phyloP scores from a whole-genome alignment of 2,888 invertebrate species.

The Melipona bicolor region DNA sequence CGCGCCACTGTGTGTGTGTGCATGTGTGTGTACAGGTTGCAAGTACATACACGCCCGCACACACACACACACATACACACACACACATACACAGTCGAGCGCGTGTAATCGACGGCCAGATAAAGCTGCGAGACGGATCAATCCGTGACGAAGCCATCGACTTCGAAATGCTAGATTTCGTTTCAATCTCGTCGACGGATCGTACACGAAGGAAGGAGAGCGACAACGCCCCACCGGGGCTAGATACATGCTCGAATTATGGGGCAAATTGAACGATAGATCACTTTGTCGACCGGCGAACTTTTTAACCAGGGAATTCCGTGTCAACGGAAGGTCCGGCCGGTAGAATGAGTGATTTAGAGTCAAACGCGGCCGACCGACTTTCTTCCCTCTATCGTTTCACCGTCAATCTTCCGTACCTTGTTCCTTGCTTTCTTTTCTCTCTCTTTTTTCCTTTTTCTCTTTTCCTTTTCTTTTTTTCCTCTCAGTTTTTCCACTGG shows the following conservation, averaged over 20 bases:
- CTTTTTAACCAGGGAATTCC: constrained; percentile 18
- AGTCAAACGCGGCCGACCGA: background rate
- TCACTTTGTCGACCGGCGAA: constrained; percentile 26
- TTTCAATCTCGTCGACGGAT: constrained; percentile 60
- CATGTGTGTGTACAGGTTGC: background rate
- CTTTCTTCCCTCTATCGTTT: background rate
- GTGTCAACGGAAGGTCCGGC: constrained; percentile 11
- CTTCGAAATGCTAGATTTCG: constrained; percentile 64
- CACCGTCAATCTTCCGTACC: background rate
- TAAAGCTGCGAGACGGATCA: constrained; percentile 64
- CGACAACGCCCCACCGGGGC: background rate
- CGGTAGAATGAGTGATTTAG: constrained; percentile 16
- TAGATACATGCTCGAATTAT: constrained; percentile 29
- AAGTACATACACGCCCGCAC: background rate
- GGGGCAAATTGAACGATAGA: constrained; percentile 32
- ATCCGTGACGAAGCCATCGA: constrained; percentile 66
- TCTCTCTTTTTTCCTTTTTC: background rate
- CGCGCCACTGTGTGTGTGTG: no score
- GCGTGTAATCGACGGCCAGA: constrained; percentile 53
- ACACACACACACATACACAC: background rate
- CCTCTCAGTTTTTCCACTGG: background rate
- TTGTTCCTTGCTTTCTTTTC: background rate
- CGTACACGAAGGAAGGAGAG: constrained; percentile 17
- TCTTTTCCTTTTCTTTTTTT: no score
- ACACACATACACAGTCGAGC: background rate